Evolutionary conservation across 1,140 invertebrate species (phyloP).

Genomic region (Drusus annulatus): DNA sequence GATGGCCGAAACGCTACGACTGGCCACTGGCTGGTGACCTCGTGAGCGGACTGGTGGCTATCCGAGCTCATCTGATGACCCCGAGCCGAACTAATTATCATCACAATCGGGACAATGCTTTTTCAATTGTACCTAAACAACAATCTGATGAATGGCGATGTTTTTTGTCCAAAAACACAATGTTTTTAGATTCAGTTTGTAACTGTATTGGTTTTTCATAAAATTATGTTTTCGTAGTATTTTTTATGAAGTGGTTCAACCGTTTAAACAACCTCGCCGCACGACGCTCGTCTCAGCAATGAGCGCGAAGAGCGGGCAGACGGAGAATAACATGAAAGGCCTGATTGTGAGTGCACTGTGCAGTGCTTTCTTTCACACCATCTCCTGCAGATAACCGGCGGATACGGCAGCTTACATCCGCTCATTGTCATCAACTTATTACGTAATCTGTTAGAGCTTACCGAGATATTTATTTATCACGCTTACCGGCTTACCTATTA

Average conservation of each 20-base stretch:
- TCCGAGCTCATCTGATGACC: slow-evolving; percentile 17
- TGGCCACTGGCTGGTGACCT: slow-evolving; percentile 6
- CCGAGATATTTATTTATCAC: too few relatives aligned
- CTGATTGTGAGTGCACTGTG: neutral
- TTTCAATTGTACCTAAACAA: neutral
- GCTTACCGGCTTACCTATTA: too few relatives aligned
- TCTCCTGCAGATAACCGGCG: neutral
- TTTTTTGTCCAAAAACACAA: too few relatives aligned
- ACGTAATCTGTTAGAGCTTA: too few relatives aligned
- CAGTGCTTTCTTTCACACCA: neutral
- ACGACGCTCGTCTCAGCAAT: slow-evolving; percentile 11
- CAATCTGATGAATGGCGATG: neutral
- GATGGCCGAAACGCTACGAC: slow-evolving; percentile 3
- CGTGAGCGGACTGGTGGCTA: neutral
- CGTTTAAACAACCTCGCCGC: neutral
- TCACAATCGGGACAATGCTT: slow-evolving; percentile 16
- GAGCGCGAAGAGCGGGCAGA: neutral
- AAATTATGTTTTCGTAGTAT: too few relatives aligned
- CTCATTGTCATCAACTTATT: neutral
- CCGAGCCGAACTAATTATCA: slow-evolving; percentile 26
- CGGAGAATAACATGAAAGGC: neutral
- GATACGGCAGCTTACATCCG: neutral
- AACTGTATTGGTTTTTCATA: too few relatives aligned
- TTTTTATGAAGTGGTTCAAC: too few relatives aligned
- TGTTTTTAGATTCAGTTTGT: too few relatives aligned